Conservation (phyloP, 2,113 vertebrate species). For the Percopsis transmontana region DNA sequence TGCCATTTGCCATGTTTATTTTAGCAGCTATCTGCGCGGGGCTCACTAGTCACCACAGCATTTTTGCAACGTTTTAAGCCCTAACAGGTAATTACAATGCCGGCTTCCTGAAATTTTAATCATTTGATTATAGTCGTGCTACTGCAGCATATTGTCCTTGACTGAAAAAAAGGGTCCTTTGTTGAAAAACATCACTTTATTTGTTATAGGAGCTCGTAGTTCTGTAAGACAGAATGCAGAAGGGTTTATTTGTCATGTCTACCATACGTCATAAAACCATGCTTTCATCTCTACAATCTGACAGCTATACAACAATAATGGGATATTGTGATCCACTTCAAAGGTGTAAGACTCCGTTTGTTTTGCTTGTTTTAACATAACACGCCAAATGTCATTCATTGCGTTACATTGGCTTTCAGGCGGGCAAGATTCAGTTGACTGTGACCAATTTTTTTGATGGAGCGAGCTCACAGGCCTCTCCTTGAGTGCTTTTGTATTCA, state of each 20-base stretch:
- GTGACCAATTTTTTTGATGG: conserved; percentile 69
- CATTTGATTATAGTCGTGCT: background rate
- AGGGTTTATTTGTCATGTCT: conserved; percentile 29
- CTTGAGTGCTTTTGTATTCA: conserved; percentile 77
- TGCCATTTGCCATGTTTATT: conserved; percentile 23
- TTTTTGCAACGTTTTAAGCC: background rate
- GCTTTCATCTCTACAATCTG: conserved; percentile 40
- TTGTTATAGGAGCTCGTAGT: background rate
- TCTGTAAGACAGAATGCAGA: conserved; percentile 8
- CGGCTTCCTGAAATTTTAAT: background rate
- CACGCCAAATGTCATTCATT: conserved; percentile 56
- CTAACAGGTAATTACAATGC: background rate
- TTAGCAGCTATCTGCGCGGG: background rate
- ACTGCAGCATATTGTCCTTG: background rate
- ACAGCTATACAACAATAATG: conserved; percentile 37
- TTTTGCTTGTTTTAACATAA: conserved; percentile 57
- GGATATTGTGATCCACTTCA: conserved; percentile 49
- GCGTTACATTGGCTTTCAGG: conserved; percentile 48
- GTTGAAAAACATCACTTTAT: background rate
- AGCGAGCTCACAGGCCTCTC: conserved; percentile 42
- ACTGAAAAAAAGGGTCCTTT: background rate
- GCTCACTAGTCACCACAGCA: background rate
- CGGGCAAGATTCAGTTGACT: conserved; percentile 50
- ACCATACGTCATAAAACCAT: conserved; percentile 34
- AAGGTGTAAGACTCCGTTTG: conserved; percentile 44